phyloP scores from a whole-genome alignment of 2,113 vertebrate genomes.

The Telmatochromis sp. region DNA sequence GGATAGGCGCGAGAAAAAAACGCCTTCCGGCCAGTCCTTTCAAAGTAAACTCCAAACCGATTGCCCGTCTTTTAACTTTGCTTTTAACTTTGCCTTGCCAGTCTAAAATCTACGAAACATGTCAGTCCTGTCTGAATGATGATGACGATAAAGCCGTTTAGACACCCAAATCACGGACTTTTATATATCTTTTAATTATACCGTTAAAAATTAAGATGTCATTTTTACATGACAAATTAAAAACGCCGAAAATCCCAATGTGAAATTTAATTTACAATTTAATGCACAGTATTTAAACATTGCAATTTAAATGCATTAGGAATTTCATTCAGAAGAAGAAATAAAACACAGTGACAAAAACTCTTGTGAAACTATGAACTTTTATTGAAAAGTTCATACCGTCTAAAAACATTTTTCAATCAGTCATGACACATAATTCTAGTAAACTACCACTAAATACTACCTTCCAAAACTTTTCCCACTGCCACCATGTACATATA shows the following conservation, averaged over 20 bases:
- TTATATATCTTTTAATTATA: background rate
- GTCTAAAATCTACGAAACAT: background rate
- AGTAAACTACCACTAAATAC: background rate
- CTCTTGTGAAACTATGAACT: background rate
- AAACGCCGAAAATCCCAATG: background rate
- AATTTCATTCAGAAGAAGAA: background rate
- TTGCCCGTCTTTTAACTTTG: background rate
- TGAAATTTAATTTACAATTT: background rate
- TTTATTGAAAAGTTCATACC: background rate
- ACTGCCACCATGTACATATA: background rate
- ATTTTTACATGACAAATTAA: background rate
- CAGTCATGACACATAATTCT: background rate
- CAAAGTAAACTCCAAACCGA: slow-evolving; percentile 12
- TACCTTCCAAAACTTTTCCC: background rate
- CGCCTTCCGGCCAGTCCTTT: background rate
- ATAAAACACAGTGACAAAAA: background rate
- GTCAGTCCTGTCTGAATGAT: background rate
- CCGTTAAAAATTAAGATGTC: background rate
- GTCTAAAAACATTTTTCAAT: background rate
- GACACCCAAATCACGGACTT: background rate
- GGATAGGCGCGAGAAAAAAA: background rate
- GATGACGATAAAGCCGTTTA: background rate
- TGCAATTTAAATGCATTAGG: background rate
- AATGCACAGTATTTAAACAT: background rate
- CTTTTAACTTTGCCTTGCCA: background rate